Evolutionary conservation across 1,140 invertebrate genomes (phyloP), one percentile per base, ranked within the genome.

Genomic region (Drosophila takahashii): DNA sequence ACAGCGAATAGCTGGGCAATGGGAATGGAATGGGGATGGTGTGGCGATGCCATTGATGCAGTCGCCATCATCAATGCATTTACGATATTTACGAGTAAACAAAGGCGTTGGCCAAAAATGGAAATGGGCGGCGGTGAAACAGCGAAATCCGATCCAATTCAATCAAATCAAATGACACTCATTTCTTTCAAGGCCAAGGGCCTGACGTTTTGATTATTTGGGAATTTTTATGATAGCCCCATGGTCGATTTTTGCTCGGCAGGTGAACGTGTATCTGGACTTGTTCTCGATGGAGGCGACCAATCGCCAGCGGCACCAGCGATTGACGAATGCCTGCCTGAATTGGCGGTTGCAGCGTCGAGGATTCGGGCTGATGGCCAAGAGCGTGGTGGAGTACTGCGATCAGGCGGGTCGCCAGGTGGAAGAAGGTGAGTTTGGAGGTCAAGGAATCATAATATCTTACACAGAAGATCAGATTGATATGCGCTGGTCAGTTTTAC

Each of bases 371-470:
- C 34, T 92, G 36, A 71, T 45, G 34, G 91, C 89, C 45, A 81
- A 83, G 39, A 92, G 86, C 36, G 77, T 83, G 4, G 73, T 92
- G 53, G 86, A 92, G 65, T 92, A 92, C 69, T 92, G 91, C 45
- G 76, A 86, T 45, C 41, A 77, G 18, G 67, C 84, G 5, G 80
- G 64, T 29, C 76, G 62, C 10, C 69, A 77, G 15, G 57, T 59
- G 4, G 67, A 84, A 29, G 84, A 84, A 32, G 83, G 83, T 86
- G n/a, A 51, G 62, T 59, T 4, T 2, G 27, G 2, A 37, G 13
- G 36, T 2, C 36, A 13, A 1, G 13, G 36, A n/a, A n/a, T n/a
- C 10, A 37, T 37, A 32, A 8, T 8, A 15, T n/a, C 9, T 10
- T n/a, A n/a, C n/a, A n/a, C n/a, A n/a, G n/a, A n/a, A n/a, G n/a